Base-by-base conservation (phyloP, 1,140 invertebrate genomes). In the Zaprionus ornatus region DNA sequence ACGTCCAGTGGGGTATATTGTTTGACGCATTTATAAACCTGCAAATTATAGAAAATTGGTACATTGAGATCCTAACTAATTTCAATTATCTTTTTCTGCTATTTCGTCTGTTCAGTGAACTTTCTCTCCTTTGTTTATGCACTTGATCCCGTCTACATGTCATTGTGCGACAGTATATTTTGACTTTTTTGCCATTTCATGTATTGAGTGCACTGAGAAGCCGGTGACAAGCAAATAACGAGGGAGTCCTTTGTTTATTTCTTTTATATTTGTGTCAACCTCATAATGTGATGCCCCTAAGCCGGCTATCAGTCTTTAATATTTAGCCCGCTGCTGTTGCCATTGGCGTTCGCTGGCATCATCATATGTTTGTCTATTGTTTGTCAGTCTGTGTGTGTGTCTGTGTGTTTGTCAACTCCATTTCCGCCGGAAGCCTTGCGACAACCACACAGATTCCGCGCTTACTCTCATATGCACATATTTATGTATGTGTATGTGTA, bases 401-500 rank as follows among this genome's bases (percentile, higher is more conserved):
- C 48, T 73, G 23, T 50, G 23, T 50, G 27, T 17, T 29, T 61
- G 32, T 76, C 66, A 74, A 76, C 82, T 75, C 73, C 81, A 79
- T 82, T 82, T 90, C 86, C 81, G 86, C 75, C 85, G 86, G 85
- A 90, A 90, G 85, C 77, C 67, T 54, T 72, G 71, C 52, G 54
- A 55, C 78, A 73, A 71, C 63, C 77, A 80, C 64, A 80, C 65
- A 84, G 56, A 75, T 72, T 74, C 70, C 61, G 56, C 50, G 50
- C 68, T 50, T 50, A 45, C 21, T 72, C 76, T 37, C 70, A 64
- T 65, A 67, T 78, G 63, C 15, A 32, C 29, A 12, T 15, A 15
- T n/a, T n/a, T n/a, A n/a, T n/a, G n/a, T n/a, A n/a, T 4, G 1
- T 32, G 4, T 37, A 13, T 37, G 0, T 37, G 15, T 40, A 15